Evolutionary conservation across 2,888 invertebrate species (phyloP).

Genomic region (Melieria crassipennis): DNA sequence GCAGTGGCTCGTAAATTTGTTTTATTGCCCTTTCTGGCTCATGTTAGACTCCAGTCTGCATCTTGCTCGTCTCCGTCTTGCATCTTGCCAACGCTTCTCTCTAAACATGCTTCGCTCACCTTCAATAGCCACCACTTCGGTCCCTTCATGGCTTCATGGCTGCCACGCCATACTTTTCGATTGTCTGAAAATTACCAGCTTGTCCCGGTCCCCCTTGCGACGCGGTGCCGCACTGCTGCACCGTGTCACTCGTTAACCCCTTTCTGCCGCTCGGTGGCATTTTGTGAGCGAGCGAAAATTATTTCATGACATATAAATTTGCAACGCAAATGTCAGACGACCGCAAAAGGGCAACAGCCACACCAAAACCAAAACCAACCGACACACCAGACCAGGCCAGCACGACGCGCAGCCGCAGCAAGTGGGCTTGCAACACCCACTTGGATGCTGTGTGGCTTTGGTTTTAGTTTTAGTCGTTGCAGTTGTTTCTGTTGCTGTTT

Average conservation of each 20-base stretch:
- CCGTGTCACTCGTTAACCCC: slow-evolving; percentile 3
- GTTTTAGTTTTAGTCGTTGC: slow-evolving; percentile 11
- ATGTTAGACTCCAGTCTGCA: slow-evolving; percentile 7
- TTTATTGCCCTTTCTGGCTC: slow-evolving; percentile 51
- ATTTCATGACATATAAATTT: slow-evolving; percentile 39
- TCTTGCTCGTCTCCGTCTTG: neutral
- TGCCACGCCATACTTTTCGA: slow-evolving; percentile 16
- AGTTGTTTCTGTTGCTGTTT: slow-evolving; percentile 45
- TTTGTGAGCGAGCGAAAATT: slow-evolving; percentile 30
- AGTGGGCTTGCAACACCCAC: no score
- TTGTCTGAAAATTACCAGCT: no score
- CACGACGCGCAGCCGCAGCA: no score
- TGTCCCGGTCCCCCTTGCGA: no score
- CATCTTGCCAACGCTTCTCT: slow-evolving; percentile 5
- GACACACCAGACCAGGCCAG: neutral
- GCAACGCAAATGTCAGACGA: slow-evolving; percentile 22
- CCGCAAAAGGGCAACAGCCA: neutral
- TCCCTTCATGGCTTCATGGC: slow-evolving; percentile 1
- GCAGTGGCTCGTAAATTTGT: slow-evolving; percentile 61
- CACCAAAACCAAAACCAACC: slow-evolving; percentile 4
- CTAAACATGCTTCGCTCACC: slow-evolving; percentile 54
- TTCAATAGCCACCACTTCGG: no score
- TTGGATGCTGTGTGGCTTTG: no score
- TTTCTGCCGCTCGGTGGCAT: slow-evolving; percentile 4
- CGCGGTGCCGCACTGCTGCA: no score